A percentile compares a stretch with the other conserved stretches of the same genome.
These are phyloP conservation scores for Sminthurinus signatus DNA, from an alignment of 1,140 invertebrate genomes.

Conservation along the genomic window DNA sequence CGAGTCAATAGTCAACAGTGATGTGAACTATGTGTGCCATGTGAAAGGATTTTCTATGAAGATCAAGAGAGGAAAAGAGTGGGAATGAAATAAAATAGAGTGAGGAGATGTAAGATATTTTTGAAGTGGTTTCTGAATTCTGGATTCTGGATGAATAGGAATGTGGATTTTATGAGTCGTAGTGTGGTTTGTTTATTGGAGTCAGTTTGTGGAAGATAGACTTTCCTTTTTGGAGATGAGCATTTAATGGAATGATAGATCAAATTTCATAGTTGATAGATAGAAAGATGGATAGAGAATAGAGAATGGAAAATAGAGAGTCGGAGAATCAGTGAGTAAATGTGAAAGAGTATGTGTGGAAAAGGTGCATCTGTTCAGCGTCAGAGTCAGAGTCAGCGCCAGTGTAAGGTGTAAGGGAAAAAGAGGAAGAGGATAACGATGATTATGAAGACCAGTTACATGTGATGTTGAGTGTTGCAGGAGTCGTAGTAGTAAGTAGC, in stretches of 20 bases:
- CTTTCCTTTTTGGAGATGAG: constrained; percentile 17
- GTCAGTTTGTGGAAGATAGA: neutral
- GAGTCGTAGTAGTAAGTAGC: too few species aligned
- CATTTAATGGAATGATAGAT: constrained; percentile 30
- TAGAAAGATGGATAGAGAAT: too few species aligned
- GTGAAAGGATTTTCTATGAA: too few species aligned
- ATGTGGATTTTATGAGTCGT: too few species aligned
- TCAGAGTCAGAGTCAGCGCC: constrained; percentile 26
- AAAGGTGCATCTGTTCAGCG: constrained; percentile 31
- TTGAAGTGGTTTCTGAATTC: too few species aligned
- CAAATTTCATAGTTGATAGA: constrained; percentile 22
- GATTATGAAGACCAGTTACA: constrained; percentile 36
- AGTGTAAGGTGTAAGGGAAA: constrained; percentile 32
- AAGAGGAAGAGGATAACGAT: constrained; percentile 39
- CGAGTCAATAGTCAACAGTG: too few species aligned
- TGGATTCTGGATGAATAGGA: too few species aligned
- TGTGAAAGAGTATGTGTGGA: constrained; percentile 2
- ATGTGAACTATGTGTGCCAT: too few species aligned
- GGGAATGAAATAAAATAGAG: too few species aligned
- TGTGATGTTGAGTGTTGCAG: constrained; percentile 15
- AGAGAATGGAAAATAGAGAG: too few species aligned
- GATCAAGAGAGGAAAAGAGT: too few species aligned
- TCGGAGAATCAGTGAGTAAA: neutral
- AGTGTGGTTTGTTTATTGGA: neutral
- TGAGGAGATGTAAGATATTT: too few species aligned